These are phyloP conservation scores for Oreohelix idahoensis DNA, from an alignment of 1,140 invertebrate species.

Conservation along the genomic window DNA sequence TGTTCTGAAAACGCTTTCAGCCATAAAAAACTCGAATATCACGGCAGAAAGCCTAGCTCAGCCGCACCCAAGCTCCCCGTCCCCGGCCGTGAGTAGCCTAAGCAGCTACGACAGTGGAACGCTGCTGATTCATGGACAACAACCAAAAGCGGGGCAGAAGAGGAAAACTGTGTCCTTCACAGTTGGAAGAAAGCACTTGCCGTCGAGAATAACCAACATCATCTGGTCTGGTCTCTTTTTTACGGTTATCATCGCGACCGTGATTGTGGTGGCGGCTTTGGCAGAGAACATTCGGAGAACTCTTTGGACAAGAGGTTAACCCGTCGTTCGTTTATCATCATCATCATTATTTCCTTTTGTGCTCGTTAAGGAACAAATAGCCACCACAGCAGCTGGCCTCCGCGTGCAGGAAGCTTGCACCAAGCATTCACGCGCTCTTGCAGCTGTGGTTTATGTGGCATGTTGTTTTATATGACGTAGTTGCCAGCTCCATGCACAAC, in stretches of 20 bases:
- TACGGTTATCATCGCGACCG: neutral
- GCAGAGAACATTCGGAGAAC: conserved; percentile 7
- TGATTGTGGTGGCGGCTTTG: neutral
- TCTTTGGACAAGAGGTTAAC: neutral
- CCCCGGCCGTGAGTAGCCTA: neutral
- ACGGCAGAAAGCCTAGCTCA: neutral
- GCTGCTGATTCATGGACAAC: neutral
- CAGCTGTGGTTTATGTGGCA: too few relatives aligned
- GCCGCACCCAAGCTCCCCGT: neutral
- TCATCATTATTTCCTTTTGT: too few relatives aligned
- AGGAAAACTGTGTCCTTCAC: neutral
- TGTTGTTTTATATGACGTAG: too few relatives aligned
- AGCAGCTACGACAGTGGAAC: neutral
- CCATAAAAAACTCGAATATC: neutral
- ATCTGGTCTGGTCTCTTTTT: conserved; percentile 1
- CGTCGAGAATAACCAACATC: neutral
- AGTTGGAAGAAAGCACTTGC: neutral
- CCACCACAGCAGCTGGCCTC: too few relatives aligned
- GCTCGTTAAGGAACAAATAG: too few relatives aligned
- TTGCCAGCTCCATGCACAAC: too few relatives aligned
- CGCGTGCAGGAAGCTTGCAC: too few relatives aligned
- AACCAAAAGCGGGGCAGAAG: neutral
- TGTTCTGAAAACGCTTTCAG: neutral
- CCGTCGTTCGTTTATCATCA: too few relatives aligned
- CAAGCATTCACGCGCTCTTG: too few relatives aligned